phyloP scores from a whole-genome alignment of 2,888 invertebrate genomes.

The Chymomyza caudatula region DNA sequence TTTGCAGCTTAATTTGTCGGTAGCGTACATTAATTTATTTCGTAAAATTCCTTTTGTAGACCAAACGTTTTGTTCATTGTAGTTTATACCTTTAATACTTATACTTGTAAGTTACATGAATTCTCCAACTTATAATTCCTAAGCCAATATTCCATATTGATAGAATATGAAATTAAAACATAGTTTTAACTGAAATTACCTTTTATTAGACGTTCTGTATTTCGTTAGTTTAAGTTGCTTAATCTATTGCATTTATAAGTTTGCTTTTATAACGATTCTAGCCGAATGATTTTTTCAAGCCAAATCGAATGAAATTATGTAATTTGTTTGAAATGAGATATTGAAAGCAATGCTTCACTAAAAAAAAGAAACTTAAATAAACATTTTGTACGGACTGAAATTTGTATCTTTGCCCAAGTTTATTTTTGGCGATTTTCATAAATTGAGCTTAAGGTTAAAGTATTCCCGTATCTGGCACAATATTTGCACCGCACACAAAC shows the following conservation, averaged over 20 bases:
- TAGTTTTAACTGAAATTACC: neutral
- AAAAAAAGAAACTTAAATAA: constrained; percentile 19
- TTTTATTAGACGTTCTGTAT: neutral
- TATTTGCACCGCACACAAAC: constrained; percentile 47
- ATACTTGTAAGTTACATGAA: constrained; percentile 17
- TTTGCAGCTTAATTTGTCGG: constrained; percentile 38
- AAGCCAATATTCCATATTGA: neutral
- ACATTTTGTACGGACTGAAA: constrained; percentile 33
- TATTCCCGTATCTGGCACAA: constrained; percentile 15
- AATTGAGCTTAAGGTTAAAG: constrained; percentile 20
- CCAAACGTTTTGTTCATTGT: neutral
- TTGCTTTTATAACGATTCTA: constrained; percentile 34
- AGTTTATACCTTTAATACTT: constrained; percentile 8
- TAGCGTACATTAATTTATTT: constrained; percentile 35
- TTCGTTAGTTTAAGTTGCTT: neutral
- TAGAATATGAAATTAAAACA: neutral
- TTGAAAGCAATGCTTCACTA: constrained; percentile 24
- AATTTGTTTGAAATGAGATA: constrained; percentile 23
- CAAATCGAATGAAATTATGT: constrained; percentile 56
- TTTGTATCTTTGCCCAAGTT: neutral
- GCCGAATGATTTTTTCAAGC: constrained; percentile 23
- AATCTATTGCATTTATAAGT: constrained; percentile 10
- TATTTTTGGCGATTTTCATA: neutral
- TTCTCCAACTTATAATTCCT: constrained; percentile 15
- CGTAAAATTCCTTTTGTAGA: neutral